Percentiles rank a stretch among this genome's conserved stretches.
phyloP scores from a whole-genome alignment of 1,140 invertebrate species.

The honey bee (Apis mellifera) region Amel_HAv3.1 CM009939.2:6057001-6057500 shows the following conservation, averaged over 20 bases:
- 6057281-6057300: background rate
- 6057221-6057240: too few relatives aligned
- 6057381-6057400: constrained; percentile 28
- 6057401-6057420: background rate
- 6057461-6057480: too few relatives aligned
- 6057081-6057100: too few relatives aligned
- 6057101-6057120: too few relatives aligned
- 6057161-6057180: background rate
- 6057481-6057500: background rate
- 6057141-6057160: too few relatives aligned
- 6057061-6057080: too few relatives aligned
- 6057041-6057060: too few relatives aligned
- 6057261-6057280: background rate
- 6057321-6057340: background rate
- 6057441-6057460: constrained; percentile 15
- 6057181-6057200: background rate
- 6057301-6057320: background rate
- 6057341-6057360: background rate
- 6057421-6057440: background rate
- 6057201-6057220: background rate
- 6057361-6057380: constrained; percentile 3
- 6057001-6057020: too few relatives aligned
- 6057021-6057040: too few relatives aligned
- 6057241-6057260: background rate
- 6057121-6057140: too few relatives aligned